Conservation (phyloP, 1,140 invertebrate species). For the Brachionus sp. region DNA sequence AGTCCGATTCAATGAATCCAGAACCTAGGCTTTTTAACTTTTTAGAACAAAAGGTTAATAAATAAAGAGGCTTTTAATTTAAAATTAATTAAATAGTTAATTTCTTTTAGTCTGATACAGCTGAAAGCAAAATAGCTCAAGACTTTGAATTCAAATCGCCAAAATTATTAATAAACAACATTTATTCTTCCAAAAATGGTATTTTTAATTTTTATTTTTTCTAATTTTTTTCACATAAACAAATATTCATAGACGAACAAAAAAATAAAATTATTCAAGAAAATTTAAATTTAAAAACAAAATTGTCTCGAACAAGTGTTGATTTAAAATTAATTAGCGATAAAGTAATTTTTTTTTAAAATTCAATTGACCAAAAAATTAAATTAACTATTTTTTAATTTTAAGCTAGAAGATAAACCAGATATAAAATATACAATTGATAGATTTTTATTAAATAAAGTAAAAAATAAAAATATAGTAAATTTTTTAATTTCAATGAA, state of each 20-base stretch:
- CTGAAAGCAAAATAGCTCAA: no score
- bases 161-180: background rate
- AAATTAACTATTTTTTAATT: background rate
- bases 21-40: no score
- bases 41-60: no score
- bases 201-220: background rate
- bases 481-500: background rate
- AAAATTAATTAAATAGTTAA: no score
- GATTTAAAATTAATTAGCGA: background rate
- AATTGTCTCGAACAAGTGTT: background rate
- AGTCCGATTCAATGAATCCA: background rate
- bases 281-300: slow-evolving; percentile 20
- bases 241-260: background rate
- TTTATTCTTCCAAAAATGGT: background rate
- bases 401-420: slow-evolving; percentile 5
- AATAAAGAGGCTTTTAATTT: no score
- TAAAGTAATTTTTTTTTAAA: background rate
- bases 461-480: background rate
- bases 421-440: background rate
- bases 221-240: background rate
- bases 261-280: background rate
- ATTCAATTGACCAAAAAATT: no score
- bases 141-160: no score
- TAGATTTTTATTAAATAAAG: slow-evolving; percentile 11
- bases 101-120: no score